These are phyloP conservation scores for Zoroaster sp. DNA, from an alignment of 53 echinoderm and acorn worm species.

Conservation along the genomic window DNA sequence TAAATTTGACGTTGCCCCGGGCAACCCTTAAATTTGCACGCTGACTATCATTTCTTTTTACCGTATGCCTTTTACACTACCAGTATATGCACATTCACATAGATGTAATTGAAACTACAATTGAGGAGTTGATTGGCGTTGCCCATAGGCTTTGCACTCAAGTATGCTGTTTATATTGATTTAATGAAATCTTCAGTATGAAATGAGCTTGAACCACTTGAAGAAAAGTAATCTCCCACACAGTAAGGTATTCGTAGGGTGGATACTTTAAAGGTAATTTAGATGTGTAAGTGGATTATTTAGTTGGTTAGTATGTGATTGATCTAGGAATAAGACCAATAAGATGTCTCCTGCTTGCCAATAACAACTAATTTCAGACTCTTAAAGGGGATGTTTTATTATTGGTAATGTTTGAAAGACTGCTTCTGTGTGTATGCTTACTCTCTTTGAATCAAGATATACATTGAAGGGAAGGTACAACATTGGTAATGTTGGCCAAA, in stretches of 20 bases:
- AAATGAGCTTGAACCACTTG: not conserved
- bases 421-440: too few relatives aligned
- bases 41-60: not conserved
- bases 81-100: not conserved
- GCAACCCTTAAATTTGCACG: too few relatives aligned
- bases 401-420: too few relatives aligned
- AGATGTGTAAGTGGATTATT: not conserved
- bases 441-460: too few relatives aligned
- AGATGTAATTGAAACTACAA: not conserved
- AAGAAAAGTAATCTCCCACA: not conserved
- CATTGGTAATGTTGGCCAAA: too few relatives aligned
- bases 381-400: not conserved
- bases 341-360: not conserved
- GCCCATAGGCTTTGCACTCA: not conserved
- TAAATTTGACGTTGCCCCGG: too few relatives aligned
- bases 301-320: not conserved
- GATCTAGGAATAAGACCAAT: not conserved
- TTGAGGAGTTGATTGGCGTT: not conserved
- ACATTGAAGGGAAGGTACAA: too few relatives aligned
- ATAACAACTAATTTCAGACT: slow-evolving; percentile 1
- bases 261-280: not conserved
- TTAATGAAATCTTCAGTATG: slow-evolving; percentile 1
- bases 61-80: not conserved
- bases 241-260: not conserved
- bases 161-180: not conserved